These are phyloP conservation scores for Pantelozetes paolii DNA, from an alignment of 2,888 invertebrate species.

Conservation along the genomic window DNA sequence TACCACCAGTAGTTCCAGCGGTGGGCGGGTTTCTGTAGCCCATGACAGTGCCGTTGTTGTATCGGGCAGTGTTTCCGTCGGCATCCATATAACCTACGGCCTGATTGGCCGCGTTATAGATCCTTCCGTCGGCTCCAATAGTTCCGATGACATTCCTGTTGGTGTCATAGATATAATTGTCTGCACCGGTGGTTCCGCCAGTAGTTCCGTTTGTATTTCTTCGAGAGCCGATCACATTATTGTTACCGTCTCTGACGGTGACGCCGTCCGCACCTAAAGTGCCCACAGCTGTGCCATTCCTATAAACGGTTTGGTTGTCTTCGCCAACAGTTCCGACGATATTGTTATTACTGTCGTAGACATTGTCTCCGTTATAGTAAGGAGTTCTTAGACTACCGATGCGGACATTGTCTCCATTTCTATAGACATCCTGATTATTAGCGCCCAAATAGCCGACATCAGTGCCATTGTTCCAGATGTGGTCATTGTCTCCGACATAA, in stretches of 20 bases:
- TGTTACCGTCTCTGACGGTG: background rate
- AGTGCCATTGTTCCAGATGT: background rate
- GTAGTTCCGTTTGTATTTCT: background rate
- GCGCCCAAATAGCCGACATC: background rate
- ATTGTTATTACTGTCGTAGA: background rate
- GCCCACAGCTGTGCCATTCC: background rate
- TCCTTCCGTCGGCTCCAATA: no score
- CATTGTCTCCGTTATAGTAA: background rate
- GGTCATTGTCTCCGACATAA: background rate
- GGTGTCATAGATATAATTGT: background rate
- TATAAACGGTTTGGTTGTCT: background rate
- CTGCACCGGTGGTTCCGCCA: background rate
- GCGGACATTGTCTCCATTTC: background rate
- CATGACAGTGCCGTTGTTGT: no score
- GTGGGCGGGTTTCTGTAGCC: no score
- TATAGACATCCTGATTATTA: background rate
- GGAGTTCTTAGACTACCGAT: background rate
- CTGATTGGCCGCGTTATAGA: no score
- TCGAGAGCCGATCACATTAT: background rate
- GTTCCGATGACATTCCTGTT: background rate
- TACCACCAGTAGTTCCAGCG: background rate
- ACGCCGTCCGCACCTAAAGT: background rate
- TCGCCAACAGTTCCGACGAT: background rate
- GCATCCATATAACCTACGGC: no score
- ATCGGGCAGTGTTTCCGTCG: no score